Evolutionary conservation across 2,113 vertebrate genomes (phyloP), one percentile per base, ranked within the genome.

Genomic region (Reinhardtius hippoglossoides): DNA sequence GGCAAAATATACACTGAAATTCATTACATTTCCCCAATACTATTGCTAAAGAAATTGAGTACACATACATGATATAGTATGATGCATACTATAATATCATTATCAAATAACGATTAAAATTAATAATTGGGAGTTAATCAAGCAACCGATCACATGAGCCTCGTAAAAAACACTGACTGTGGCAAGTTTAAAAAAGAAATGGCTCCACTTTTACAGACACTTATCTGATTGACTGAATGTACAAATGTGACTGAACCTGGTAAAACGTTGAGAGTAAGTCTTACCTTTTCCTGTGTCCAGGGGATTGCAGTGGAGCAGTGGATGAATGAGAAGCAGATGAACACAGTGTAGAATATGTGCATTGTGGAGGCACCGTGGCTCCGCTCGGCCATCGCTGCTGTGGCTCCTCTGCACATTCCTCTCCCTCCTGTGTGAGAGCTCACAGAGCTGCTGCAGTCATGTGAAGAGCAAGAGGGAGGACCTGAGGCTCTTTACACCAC

Each of bases 281-380:
- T 63, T 92, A 95, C 95, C 94, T 94, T 95, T 68, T 94, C 88
- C 37, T 93, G 74, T 2, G 91, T 92, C 95, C 94, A 95, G 0
- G 87, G 90, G 35, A 91, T 72, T 14, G 85, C 91, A 63, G 48
- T n/a, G 20, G 72, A 72, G 52, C 57, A 75, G 64, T 77, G 74
- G 75, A 88, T 74, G 67, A 86, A 66, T 9, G 80, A 66, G 56
- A 81, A 3, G 42, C 85, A 88, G 54, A 93, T 67, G 52, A 75
- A 21, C 55, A 88, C 20, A 1, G 80, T 21, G 70, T 77, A 68
- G 61, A 91, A 65, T 31, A 1, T 31, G 31, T 31, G 31, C 6
- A 90, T 67, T 76, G 26, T 50, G 52, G 59, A 71, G 35, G 48
- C 12, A 65, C 69, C 35, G 42, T 27, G 42, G 63, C 83, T 68